Evolutionary conservation across 2,797 vertebrate species (phyloP), one percentile per base, ranked within the genome.

Genomic region (Gila robusta): DNA sequence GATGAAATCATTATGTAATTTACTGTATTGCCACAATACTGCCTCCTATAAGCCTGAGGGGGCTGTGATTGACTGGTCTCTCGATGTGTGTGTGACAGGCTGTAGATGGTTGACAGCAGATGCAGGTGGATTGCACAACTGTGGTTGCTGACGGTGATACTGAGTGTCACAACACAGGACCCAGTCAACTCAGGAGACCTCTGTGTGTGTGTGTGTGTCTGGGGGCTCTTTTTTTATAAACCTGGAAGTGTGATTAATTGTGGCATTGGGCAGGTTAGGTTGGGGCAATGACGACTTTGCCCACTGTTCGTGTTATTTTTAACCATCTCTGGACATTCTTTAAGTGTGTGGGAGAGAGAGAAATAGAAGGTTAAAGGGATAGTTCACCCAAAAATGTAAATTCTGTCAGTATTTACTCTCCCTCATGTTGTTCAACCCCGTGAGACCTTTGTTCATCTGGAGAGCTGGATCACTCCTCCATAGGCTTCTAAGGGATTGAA

Each of bases 41-140:
- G 21, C 16, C 44, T 37, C 8, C 52, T 73, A 12, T 71, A 54
- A 35, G 82, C 23, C 21, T 62, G 49, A 78, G n/a, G 37, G 73
- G 49, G 23, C 16, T 84, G 19, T 84, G 82, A 69, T 84, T 78
- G 82, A 77, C 47, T 78, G 62, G 52, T 52, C n/a, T 66, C 72
- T 76, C 59, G 11, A 44, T 32, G 17, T 82, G 54, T 83, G 41
- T 76, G 39, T 83, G 71, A 82, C 54, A 19, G 70, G 69, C 52
- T 72, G 62, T 66, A 32, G 16, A 66, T 78, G 70, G 62, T n/a
- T 85, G 73, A 89, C 70, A 26, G 83, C 54, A 72, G 71, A 74
- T 72, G 71, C 83, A 85, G 83, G 81, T 56, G 72, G 28, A 74
- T 89, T 87, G 89, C 47, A 88, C 79, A 89, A 81, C 83, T 81